phyloP scores from a whole-genome alignment of 2,113 vertebrate genomes.

The Oryzias celebensis region DNA sequence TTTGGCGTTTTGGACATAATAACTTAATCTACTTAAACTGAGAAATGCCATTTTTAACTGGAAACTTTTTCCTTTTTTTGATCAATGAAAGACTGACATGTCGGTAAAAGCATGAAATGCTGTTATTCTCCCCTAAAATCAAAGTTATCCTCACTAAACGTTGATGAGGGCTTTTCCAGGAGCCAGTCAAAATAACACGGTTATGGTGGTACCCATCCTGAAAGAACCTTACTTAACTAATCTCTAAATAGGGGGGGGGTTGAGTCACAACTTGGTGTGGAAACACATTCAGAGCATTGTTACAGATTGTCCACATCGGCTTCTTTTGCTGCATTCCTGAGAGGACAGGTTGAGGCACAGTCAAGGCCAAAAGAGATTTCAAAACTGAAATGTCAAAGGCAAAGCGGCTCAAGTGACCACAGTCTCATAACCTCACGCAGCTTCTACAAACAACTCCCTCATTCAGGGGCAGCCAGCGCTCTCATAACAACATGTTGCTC shows the following conservation, averaged over 20 bases:
- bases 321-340: slow-evolving; percentile 28
- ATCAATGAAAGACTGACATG: too few relatives aligned
- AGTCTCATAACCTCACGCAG: background rate
- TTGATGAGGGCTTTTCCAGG: too few relatives aligned
- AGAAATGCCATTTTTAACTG: too few relatives aligned
- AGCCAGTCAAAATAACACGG: background rate
- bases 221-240: slow-evolving; percentile 7
- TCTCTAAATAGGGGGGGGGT: background rate
- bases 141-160: too few relatives aligned
- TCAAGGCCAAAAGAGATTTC: background rate
- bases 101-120: too few relatives aligned
- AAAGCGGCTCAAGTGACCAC: too few relatives aligned
- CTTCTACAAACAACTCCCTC: background rate
- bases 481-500: slow-evolving; percentile 1
- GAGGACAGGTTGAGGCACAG: slow-evolving; percentile 40
- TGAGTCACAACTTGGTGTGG: background rate
- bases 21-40: too few relatives aligned
- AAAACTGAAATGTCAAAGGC: background rate
- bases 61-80: too few relatives aligned
- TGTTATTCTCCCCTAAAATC: too few relatives aligned
- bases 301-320: background rate
- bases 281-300: too few relatives aligned
- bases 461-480: background rate
- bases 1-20: too few relatives aligned
- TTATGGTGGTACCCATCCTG: background rate